A percentile compares a stretch with the other conserved stretches of the same genome.
Conservation (phyloP, 2,888 invertebrate genomes). For the Drosophila multiciliata region DNA sequence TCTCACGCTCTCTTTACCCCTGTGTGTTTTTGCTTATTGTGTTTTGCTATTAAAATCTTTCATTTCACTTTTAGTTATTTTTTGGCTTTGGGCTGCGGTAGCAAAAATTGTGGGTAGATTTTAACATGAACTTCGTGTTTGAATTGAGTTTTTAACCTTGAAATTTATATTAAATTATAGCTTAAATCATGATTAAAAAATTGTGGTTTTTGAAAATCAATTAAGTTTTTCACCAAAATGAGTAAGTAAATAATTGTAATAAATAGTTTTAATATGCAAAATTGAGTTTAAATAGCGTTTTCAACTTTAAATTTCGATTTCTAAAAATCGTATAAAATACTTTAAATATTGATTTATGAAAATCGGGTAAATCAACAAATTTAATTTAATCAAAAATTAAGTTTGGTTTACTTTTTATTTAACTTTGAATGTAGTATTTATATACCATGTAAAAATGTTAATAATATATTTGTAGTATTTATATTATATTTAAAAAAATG, state of each 20-base stretch:
- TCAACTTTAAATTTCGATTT: no score
- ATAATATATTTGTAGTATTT: no score
- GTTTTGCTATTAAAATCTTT: slow-evolving; percentile 1
- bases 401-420: no score
- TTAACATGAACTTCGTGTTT: not conserved
- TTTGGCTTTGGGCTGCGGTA: not conserved
- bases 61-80: not conserved
- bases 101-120: not conserved
- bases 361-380: no score
- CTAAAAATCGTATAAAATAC: no score
- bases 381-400: no score
- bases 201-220: not conserved
- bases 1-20: not conserved
- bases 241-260: not conserved
- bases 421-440: not conserved
- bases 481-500: not conserved
- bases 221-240: not conserved
- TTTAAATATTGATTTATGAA: no score
- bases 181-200: not conserved
- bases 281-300: not conserved
- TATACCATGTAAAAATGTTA: no score
- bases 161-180: not conserved
- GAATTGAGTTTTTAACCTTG: not conserved
- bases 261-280: not conserved
- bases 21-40: not conserved